Percentiles rank a stretch among this genome's conserved stretches.
Conservation (phyloP, 2,888 invertebrate genomes). For the Chrysina gloriosa region DNA sequence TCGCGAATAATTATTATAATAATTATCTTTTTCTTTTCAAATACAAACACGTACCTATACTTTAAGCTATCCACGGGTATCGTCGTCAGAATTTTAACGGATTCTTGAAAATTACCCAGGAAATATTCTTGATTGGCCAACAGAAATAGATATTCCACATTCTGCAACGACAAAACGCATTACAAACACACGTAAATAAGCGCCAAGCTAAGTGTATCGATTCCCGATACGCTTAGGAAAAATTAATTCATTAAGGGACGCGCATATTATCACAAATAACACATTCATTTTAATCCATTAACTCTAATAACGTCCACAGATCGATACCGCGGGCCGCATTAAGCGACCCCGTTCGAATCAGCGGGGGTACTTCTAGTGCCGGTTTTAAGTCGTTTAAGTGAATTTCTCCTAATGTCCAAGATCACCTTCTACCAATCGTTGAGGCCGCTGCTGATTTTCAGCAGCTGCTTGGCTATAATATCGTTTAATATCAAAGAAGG, state of each 20-base stretch:
- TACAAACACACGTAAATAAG: constrained; percentile 44
- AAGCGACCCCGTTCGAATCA: too few species aligned
- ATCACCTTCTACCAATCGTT: constrained; percentile 45
- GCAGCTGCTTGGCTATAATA: constrained; percentile 45
- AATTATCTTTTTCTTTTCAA: too few species aligned
- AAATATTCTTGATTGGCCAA: constrained; percentile 75
- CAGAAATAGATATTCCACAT: constrained; percentile 69
- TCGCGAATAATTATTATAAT: too few species aligned
- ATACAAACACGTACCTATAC: constrained; percentile 63
- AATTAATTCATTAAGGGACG: too few species aligned
- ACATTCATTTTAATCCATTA: too few species aligned
- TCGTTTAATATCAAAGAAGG: constrained; percentile 43
- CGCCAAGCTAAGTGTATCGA: neutral
- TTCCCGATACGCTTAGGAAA: too few species aligned
- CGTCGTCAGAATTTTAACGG: constrained; percentile 70
- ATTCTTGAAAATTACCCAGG: constrained; percentile 72
- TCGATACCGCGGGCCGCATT: too few species aligned
- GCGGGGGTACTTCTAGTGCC: too few species aligned
- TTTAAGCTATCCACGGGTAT: constrained; percentile 64
- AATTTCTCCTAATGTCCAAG: constrained; percentile 33
- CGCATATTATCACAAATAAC: too few species aligned
- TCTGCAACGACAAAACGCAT: constrained; percentile 58
- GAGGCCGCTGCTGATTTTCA: constrained; percentile 42
- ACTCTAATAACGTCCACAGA: too few species aligned
- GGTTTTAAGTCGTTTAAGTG: too few species aligned